Evolutionary conservation across 2,113 vertebrate genomes (phyloP).

Genomic region (Austrofundulus limnaeus): DNA sequence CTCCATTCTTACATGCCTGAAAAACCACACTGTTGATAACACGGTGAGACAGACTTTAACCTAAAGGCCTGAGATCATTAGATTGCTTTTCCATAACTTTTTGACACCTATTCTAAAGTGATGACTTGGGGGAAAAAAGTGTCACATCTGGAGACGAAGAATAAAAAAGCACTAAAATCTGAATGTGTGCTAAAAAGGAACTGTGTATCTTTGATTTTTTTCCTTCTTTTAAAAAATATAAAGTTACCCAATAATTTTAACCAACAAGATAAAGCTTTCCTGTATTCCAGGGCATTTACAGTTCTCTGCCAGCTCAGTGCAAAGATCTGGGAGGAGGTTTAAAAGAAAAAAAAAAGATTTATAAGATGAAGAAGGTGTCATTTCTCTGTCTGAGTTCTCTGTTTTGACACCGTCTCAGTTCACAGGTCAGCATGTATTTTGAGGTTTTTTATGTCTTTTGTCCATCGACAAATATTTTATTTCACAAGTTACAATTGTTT

Average conservation of each 20-base stretch:
- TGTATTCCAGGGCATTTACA: conserved; percentile 4
- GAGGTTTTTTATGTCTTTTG: neutral
- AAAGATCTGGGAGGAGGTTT: neutral
- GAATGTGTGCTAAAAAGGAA: too few species aligned
- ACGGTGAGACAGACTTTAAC: conserved; percentile 19
- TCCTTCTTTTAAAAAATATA: neutral
- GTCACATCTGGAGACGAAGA: neutral
- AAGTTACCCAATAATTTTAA: neutral
- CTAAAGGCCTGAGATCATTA: conserved; percentile 15
- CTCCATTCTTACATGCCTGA: conserved; percentile 11
- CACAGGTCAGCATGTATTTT: conserved; percentile 17
- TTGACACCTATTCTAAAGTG: neutral
- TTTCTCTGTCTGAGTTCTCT: conserved; percentile 16
- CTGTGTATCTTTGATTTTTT: too few species aligned
- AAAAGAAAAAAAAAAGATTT: conserved; percentile 30
- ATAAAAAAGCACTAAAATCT: neutral
- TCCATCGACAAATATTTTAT: conserved; percentile 10
- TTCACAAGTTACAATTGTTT: neutral
- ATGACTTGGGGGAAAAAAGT: neutral
- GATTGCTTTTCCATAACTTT: conserved; percentile 5
- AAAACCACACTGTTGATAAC: conserved; percentile 24
- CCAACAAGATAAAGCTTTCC: neutral
- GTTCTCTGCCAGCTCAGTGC: conserved; percentile 28
- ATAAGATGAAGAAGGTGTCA: conserved; percentile 40
- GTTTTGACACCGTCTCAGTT: conserved; percentile 40